phyloP scores from a whole-genome alignment of 2,888 invertebrate species.

The Diabrotica balteata region DNA sequence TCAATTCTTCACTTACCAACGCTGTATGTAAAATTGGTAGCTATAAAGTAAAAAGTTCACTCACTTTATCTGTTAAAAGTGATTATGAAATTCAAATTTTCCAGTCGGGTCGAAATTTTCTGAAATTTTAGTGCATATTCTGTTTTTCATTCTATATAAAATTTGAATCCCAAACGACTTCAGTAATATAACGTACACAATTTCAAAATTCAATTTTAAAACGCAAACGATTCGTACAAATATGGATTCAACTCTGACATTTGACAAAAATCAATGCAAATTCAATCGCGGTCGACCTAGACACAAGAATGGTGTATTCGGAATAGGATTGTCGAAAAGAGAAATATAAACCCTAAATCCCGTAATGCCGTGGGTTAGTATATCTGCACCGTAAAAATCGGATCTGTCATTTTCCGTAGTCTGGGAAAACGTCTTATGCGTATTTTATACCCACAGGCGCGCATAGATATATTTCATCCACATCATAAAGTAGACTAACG shows the following conservation, averaged over 20 bases:
- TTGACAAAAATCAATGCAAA: slow-evolving; percentile 24
- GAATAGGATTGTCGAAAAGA: slow-evolving; percentile 12
- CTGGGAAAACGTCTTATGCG: slow-evolving; percentile 1
- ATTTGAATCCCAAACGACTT: too few relatives aligned
- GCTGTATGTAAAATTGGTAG: too few relatives aligned
- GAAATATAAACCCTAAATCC: slow-evolving; percentile 22
- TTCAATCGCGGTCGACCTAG: slow-evolving; percentile 22
- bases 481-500: slow-evolving; percentile 8
- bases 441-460: slow-evolving; percentile 13
- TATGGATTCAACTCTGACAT: slow-evolving; percentile 15
- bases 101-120: too few relatives aligned
- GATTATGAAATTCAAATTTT: too few relatives aligned
- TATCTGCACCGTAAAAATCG: slow-evolving; percentile 21
- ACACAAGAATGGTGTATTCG: slow-evolving; percentile 18
- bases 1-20: too few relatives aligned
- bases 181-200: neutral
- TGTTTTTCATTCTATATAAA: too few relatives aligned
- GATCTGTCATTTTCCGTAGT: slow-evolving; percentile 15
- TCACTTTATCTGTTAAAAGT: too few relatives aligned
- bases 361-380: slow-evolving; percentile 16
- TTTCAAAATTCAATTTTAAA: neutral
- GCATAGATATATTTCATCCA: slow-evolving; percentile 3
- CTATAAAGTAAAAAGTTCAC: too few relatives aligned
- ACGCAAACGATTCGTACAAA: slow-evolving; percentile 2
- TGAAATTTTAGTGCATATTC: too few relatives aligned